A percentile compares a stretch with the other conserved stretches of the same genome.
phyloP scores from a whole-genome alignment of 2,113 vertebrate species.

The Hippopotamus amphibius region DNA sequence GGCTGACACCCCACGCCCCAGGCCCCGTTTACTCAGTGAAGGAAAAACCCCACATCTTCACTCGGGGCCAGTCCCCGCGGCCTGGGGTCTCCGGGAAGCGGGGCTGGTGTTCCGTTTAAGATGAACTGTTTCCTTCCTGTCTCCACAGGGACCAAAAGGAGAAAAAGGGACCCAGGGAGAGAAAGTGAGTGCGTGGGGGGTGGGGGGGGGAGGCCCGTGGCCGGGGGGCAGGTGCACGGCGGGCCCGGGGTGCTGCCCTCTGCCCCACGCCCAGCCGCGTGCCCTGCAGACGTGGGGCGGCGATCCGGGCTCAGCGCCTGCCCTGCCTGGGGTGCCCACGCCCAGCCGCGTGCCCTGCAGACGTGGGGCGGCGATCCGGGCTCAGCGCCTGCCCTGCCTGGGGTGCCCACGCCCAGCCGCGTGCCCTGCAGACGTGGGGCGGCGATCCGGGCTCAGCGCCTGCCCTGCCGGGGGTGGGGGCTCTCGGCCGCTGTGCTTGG shows the following conservation, averaged over 20 bases:
- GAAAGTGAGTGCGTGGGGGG: slow-evolving; percentile 87
- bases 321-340: neutral
- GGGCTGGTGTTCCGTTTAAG: neutral
- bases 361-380: neutral
- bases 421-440: neutral
- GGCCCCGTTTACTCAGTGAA: too few relatives aligned
- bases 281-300: neutral
- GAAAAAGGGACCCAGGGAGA: slow-evolving; percentile 90
- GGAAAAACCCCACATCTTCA: rapidly evolving
- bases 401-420: rapidly evolving
- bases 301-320: too few relatives aligned
- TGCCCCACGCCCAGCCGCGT: rapidly evolving
- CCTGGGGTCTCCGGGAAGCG: rapidly evolving
- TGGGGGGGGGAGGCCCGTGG: neutral
- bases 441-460: too few relatives aligned
- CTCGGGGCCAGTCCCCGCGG: rapidly evolving
- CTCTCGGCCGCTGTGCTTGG: neutral
- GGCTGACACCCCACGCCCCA: neutral
- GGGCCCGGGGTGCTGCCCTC: neutral
- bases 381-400: too few relatives aligned
- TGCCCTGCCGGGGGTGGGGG: rapidly evolving
- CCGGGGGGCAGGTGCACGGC: rapidly evolving
- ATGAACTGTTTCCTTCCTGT: neutral
- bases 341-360: rapidly evolving
- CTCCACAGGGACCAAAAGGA: slow-evolving; percentile 92